Evolutionary conservation across 2,888 invertebrate species (phyloP).

Genomic region (Eledone cirrhosa): DNA sequence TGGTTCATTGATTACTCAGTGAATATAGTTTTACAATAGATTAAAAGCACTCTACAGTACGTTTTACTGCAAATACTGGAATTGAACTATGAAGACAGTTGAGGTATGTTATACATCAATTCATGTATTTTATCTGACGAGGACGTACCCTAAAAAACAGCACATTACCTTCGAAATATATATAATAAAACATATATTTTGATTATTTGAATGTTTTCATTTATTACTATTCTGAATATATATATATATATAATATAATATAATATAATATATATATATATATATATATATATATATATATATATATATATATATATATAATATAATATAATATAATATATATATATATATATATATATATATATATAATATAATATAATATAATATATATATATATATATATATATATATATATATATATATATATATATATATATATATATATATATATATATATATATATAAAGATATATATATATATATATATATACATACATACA

Average conservation of each 20-base stretch:
- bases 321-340: neutral
- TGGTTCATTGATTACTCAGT: too few relatives aligned
- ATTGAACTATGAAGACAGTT: too few relatives aligned
- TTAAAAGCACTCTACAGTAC: too few relatives aligned
- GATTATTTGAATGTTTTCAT: too few relatives aligned
- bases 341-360: neutral
- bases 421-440: conserved; percentile 10
- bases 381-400: neutral
- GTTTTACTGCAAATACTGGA: too few relatives aligned
- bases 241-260: neutral
- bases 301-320: neutral
- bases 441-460: conserved; percentile 5
- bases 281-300: neutral
- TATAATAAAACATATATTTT: too few relatives aligned
- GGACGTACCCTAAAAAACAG: too few relatives aligned
- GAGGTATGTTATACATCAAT: too few relatives aligned
- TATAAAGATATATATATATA: neutral
- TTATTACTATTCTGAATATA: neutral
- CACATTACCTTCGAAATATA: too few relatives aligned
- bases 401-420: neutral
- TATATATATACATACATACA: neutral
- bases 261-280: neutral
- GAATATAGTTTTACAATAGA: too few relatives aligned
- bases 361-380: neutral
- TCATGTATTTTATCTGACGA: too few relatives aligned